A percentile compares a stretch with the other conserved stretches of the same genome.
phyloP scores from a whole-genome alignment of 1,140 invertebrate genomes.

The Orchesella cincta region DNA sequence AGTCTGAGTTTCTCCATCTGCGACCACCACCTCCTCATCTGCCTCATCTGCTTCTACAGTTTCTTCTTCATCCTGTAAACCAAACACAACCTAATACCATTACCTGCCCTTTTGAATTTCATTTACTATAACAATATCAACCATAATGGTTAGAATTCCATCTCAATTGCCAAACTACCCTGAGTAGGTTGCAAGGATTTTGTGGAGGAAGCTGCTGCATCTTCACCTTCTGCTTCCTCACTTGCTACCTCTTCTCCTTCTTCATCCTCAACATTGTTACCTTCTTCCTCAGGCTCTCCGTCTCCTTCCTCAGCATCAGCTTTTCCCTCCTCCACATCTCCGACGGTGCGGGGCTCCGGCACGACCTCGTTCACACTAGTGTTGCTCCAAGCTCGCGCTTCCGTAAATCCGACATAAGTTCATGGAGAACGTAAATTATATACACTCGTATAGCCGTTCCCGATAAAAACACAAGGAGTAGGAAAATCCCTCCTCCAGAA shows the following conservation, averaged over 20 bases:
- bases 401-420: constrained; percentile 35
- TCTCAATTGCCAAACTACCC: constrained; percentile 12
- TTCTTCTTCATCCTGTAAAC: not conserved
- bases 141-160: no score
- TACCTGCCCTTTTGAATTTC: no score
- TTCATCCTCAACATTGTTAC: not conserved
- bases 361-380: not conserved
- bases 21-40: not conserved
- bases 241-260: not conserved
- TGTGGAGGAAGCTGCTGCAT: not conserved
- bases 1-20: not conserved
- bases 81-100: no score
- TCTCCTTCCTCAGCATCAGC: not conserved
- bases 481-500: constrained; percentile 39
- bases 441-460: constrained; percentile 41
- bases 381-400: constrained; percentile 21
- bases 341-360: not conserved
- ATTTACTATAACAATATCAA: no score
- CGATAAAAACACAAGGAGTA: constrained; percentile 35
- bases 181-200: constrained; percentile 6
- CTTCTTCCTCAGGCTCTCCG: not conserved
- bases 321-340: not conserved
- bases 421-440: constrained; percentile 39
- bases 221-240: not conserved
- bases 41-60: not conserved